A percentile compares a stretch with the other conserved stretches of the same genome.
These are phyloP conservation scores for Tenebrosternarchus preto DNA, from an alignment of 2,113 vertebrate species.

Conservation along the genomic window DNA sequence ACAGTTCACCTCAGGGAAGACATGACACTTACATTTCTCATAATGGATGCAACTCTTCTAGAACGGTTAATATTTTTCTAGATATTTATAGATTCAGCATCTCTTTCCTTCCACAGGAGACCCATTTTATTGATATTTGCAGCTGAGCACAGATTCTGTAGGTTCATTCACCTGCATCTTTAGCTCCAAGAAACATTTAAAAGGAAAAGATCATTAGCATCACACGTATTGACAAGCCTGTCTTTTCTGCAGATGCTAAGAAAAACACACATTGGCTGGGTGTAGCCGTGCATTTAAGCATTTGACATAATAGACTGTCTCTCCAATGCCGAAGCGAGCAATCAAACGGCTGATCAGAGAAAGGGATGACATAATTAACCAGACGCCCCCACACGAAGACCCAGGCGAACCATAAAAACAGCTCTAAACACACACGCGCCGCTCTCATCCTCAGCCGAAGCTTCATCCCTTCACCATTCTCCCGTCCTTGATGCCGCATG, in stretches of 20 bases:
- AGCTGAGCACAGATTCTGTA: not conserved
- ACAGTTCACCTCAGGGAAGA: not conserved
- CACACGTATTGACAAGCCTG: not conserved
- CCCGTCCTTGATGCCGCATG: not conserved
- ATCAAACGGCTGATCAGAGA: slow-evolving; percentile 42
- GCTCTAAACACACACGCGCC: slow-evolving; percentile 26
- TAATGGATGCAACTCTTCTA: not conserved
- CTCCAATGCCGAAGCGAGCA: slow-evolving; percentile 41
- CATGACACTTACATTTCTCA: not conserved
- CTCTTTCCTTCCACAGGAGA: not conserved
- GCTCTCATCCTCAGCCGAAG: not conserved
- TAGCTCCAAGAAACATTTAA: not conserved
- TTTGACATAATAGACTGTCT: slow-evolving; percentile 43
- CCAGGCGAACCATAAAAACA: slow-evolving; percentile 26
- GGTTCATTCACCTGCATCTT: not conserved
- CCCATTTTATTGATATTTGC: not conserved
- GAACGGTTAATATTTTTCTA: not conserved
- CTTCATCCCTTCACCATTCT: not conserved
- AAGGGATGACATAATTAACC: slow-evolving; percentile 46
- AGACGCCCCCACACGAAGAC: slow-evolving; percentile 29
- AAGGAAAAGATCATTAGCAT: slow-evolving; percentile 5
- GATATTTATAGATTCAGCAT: not conserved
- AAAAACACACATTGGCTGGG: slow-evolving; percentile 23
- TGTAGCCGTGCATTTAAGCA: slow-evolving; percentile 43
- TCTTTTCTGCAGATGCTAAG: slow-evolving; percentile 17